Base-by-base conservation (phyloP, 2,888 invertebrate species). In the Baccha elongata region DNA sequence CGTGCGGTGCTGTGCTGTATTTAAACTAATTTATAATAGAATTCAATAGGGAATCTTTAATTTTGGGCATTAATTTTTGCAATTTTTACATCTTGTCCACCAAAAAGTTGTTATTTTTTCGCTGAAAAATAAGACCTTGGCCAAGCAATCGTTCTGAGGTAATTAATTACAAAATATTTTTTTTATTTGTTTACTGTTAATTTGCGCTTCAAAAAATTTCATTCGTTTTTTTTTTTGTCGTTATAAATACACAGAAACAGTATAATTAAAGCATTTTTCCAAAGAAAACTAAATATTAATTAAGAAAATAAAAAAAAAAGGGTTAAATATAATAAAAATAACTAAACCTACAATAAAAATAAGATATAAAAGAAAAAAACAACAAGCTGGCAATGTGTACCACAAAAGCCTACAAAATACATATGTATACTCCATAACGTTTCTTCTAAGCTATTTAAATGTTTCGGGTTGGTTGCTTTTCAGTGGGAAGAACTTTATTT, bases 401-500 rank as follows among this genome's bases (percentile, higher is more conserved):
- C 35, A 60, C 60, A 72, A 53, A 35, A 67, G 62, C 62, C 62
- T 64, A 42, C 40, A 68, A 72, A 32, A 26, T 26, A 26, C 6
- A 26, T 26, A 4, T 26, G 3, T 26, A 26, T 26, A 26, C 26
- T 26, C 6, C 26, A 6, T 26, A 26, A 26, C 6, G 26, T 23
- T 23, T 32, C 8, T 32, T 32, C 8, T 6, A 17, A 35, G 11
- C 19, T 44, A 35, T 42, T 44, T 72, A 83, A 58, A 83, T 78
- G 68, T 81, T 81, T 62, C 65, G 37, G 83, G 90, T 90, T 48
- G 86, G 86, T 83, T 88, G 87, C 87, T 88, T 89, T 73, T 90
- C 90, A 37, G 90, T 90, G 79, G 91, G 90, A 84, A 91, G 86
- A 64, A 89, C 89, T 85, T 90, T 90, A 83, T 91, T 90, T 60